Conservation (phyloP, 2,888 invertebrate species). For the Scrobipalpa costella region DNA sequence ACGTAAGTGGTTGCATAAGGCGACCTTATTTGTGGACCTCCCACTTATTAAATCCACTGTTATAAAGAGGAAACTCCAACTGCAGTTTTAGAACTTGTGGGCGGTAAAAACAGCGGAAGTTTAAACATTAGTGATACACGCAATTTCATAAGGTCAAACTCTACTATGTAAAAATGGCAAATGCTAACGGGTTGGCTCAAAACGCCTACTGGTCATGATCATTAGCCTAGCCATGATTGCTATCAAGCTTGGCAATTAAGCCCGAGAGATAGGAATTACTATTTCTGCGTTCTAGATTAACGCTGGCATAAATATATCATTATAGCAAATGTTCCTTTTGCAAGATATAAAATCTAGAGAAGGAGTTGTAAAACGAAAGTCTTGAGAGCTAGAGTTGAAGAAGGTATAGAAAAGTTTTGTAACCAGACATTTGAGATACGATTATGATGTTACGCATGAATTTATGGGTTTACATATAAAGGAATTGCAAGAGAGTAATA, state of each 20-base stretch:
- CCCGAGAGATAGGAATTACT: constrained; percentile 11
- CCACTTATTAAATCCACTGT: not conserved
- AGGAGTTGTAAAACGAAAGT: not conserved
- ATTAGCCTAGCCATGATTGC: constrained; percentile 11
- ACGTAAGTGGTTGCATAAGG: constrained; percentile 12
- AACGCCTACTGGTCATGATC: constrained; percentile 15
- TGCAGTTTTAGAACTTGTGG: constrained; percentile 18
- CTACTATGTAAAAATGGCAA: not conserved
- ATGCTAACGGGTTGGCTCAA: not conserved
- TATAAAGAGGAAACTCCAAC: constrained; percentile 10
- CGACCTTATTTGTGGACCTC: constrained; percentile 9
- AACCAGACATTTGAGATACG: constrained; percentile 33
- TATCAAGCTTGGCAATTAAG: constrained; percentile 11
- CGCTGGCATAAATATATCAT: not conserved
- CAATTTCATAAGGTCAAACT: constrained; percentile 8
- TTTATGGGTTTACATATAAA: constrained; percentile 54
- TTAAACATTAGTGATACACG: not conserved
- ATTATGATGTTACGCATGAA: constrained; percentile 42
- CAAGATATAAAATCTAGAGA: not conserved
- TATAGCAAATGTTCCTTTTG: constrained; percentile 1
- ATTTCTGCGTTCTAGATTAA: constrained; percentile 2
- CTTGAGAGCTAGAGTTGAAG: not conserved
- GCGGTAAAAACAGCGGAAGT: constrained; percentile 8
- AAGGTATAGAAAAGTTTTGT: not conserved
- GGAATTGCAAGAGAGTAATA: constrained; percentile 68